These are phyloP conservation scores for Sardinella longiceps DNA, from an alignment of 2,797 vertebrate genomes.

Conservation along the genomic window DNA sequence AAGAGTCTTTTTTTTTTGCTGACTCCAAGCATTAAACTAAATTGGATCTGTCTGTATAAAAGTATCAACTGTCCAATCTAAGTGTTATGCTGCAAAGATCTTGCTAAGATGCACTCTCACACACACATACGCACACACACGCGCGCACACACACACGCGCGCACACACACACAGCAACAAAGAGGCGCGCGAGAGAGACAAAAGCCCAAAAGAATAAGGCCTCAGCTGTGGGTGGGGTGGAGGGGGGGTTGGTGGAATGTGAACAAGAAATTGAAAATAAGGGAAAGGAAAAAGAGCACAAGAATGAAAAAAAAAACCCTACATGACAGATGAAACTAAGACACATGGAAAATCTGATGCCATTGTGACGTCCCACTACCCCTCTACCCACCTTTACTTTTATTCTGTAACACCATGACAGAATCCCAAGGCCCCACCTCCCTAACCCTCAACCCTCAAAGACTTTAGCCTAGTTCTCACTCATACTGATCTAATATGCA, in stretches of 20 bases:
- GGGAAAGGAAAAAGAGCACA: neutral
- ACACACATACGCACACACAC: neutral
- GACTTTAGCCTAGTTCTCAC: too few relatives aligned
- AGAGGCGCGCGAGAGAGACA: neutral
- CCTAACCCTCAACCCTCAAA: too few relatives aligned
- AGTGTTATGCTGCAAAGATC: neutral
- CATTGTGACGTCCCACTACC: too few relatives aligned
- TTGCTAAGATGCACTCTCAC: neutral
- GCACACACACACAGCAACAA: neutral
- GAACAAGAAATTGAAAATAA: slow-evolving; percentile 53
- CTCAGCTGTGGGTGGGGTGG: slow-evolving; percentile 51
- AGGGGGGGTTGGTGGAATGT: slow-evolving; percentile 66
- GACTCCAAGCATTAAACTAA: too few relatives aligned
- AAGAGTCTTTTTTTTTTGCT: too few relatives aligned
- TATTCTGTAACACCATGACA: neutral
- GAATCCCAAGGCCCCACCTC: too few relatives aligned
- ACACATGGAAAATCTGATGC: too few relatives aligned
- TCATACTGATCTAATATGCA: too few relatives aligned
- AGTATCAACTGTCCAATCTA: too few relatives aligned
- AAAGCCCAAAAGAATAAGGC: slow-evolving; percentile 16
- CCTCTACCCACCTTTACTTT: neutral
- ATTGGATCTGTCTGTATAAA: too few relatives aligned
- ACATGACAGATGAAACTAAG: neutral
- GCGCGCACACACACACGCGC: neutral
- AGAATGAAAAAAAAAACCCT: neutral